Evolutionary conservation across 2,797 vertebrate genomes (phyloP), one percentile per base, ranked within the genome.

Genomic region (Melanotaenia trifasciata): DNA sequence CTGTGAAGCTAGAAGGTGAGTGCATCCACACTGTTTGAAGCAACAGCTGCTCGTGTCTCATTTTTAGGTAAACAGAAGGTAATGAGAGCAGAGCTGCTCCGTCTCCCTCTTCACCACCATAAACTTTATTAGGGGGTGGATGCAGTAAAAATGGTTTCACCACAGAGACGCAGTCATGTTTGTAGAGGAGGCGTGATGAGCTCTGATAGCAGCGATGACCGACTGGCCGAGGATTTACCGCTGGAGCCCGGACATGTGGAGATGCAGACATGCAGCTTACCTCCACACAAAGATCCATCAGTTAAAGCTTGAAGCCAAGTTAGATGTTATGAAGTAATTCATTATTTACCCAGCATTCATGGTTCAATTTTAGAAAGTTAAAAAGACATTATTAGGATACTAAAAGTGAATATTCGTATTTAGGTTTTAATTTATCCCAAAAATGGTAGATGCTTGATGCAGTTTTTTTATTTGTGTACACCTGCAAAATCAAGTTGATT

Each of bases 151-250:
- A 72, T 18, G 74, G 84, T 72, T 86, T 90, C 89, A 90, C 74
- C 92, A 90, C 87, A 81, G 93, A 88, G 88, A 93, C 91, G 45
- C 66, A 90, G 88, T 86, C 35, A 93, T 89, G 92, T 88, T 88
- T 84, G 79, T 45, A 33, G 81, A 87, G 72, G 80, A 81, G 80
- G 64, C 66, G 50, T 59, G 79, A 76, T 57, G 51, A 73, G 72
- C 68, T 76, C 51, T 57, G 71, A 85, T 67, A 83, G 70, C 67
- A 30, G 77, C 24, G 57, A 47, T 2, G 71, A 60, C 54, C n/a
- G 12, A 35, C 36, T 0, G 43, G 60, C 50, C 1, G 51, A 66
- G n/a, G 74, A 72, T 64, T 47, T 7, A 33, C 32, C 32, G 32
- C 72, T 3, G 3, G 53, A 43, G 38, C 33, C 22, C 35, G n/a